Evolutionary conservation across 2,888 invertebrate species (phyloP).

Genomic region (Yponomeuta malinellus): DNA sequence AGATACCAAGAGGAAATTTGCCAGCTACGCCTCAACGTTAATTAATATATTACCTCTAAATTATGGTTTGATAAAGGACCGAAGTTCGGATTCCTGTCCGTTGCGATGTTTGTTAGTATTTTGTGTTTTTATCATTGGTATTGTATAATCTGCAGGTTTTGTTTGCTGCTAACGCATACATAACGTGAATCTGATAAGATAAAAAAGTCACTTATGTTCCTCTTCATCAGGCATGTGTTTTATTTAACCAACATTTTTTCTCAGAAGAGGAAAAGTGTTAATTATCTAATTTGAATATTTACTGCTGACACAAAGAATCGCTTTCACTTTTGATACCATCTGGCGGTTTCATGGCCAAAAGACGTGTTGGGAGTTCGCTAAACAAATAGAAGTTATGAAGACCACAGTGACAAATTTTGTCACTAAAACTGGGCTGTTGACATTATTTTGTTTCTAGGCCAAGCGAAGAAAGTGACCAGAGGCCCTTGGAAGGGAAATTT

Average conservation of each 20-base stretch:
- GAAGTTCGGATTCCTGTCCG: not conserved
- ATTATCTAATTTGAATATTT: not conserved
- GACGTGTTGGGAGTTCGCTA: not conserved
- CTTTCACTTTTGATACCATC: not conserved
- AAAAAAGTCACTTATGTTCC: too few relatives aligned
- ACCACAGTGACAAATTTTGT: constrained; percentile 31
- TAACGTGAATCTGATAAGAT: too few relatives aligned
- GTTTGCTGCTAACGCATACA: too few relatives aligned
- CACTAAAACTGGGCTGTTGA: constrained; percentile 29
- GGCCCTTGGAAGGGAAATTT: constrained; percentile 35
- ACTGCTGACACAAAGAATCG: not conserved
- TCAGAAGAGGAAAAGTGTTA: not conserved
- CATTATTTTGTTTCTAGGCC: constrained; percentile 29
- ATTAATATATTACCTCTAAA: constrained; percentile 34
- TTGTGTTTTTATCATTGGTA: too few relatives aligned
- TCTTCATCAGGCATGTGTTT: too few relatives aligned
- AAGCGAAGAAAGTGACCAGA: constrained; percentile 42
- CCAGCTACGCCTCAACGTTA: constrained; percentile 47
- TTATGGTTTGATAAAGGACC: not conserved
- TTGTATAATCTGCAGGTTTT: too few relatives aligned
- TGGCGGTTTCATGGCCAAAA: not conserved
- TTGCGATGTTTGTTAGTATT: not conserved
- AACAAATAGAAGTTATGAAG: constrained; percentile 9
- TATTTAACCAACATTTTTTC: not conserved
- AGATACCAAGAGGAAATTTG: constrained; percentile 46